These are phyloP conservation scores for Trissonchulus latispiculum DNA, from an alignment of 2,888 invertebrate species.

Conservation along the genomic window DNA sequence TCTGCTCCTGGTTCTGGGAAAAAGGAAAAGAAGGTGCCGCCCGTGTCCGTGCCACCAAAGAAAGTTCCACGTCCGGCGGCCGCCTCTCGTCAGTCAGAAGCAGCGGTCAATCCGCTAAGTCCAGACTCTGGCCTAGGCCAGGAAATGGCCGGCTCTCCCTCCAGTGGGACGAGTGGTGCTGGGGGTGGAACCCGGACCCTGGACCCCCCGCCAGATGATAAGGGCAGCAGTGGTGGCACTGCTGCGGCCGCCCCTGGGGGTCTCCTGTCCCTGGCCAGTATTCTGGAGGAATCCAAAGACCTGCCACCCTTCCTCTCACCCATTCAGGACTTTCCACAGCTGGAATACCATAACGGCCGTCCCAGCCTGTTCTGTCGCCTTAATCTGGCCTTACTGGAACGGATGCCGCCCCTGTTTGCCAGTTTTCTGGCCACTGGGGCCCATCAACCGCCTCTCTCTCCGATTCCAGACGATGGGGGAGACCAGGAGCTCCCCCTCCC, in stretches of 20 bases:
- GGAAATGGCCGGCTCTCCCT: not conserved
- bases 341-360: constrained; percentile 5
- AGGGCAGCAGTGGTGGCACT: too few species aligned
- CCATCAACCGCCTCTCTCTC: not conserved
- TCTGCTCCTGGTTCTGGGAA: too few species aligned
- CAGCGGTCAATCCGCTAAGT: not conserved
- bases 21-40: too few species aligned
- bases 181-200: not conserved
- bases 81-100: too few species aligned
- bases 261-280: not conserved
- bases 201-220: not conserved
- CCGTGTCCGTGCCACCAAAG: too few species aligned
- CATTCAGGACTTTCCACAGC: constrained; percentile 10
- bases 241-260: not conserved
- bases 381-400: not conserved
- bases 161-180: too few species aligned
- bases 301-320: constrained; percentile 18
- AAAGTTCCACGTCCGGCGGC: too few species aligned
- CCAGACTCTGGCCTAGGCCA: not conserved
- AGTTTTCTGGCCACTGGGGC: not conserved
- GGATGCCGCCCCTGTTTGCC: not conserved
- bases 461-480: not conserved
- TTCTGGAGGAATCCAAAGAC: not conserved
- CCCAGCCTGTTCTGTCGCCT: constrained; percentile 11
- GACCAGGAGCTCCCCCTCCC: not conserved